Conservation (phyloP, 2,113 vertebrate species). For the Empidonax traillii region DNA sequence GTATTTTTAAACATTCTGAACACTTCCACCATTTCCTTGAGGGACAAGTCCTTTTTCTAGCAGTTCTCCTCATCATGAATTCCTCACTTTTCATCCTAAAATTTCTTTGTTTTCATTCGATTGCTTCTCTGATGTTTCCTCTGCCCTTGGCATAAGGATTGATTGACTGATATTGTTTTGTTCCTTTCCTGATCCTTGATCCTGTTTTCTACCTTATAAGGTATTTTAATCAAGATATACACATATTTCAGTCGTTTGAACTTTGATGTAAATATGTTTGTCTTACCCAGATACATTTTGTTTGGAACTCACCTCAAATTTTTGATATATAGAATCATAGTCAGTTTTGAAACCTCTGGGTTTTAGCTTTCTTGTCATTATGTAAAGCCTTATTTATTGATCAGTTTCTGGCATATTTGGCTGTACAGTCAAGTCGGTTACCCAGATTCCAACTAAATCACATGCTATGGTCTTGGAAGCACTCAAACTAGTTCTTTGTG, state of each 20-base stretch:
- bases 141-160: neutral
- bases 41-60: slow-evolving; percentile 3
- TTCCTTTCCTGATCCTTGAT: neutral
- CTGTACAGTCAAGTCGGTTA: neutral
- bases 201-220: neutral
- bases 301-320: neutral
- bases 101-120: neutral
- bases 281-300: neutral
- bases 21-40: slow-evolving; percentile 24
- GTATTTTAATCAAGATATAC: neutral
- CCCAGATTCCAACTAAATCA: neutral
- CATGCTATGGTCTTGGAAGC: neutral
- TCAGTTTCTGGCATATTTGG: neutral
- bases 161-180: neutral
- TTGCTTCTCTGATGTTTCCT: neutral
- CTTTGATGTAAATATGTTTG: neutral
- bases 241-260: neutral
- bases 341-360: neutral
- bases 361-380: neutral
- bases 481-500: neutral
- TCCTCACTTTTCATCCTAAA: neutral
- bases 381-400: neutral
- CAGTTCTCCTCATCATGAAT: neutral
- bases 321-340: neutral
- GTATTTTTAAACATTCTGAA: slow-evolving; percentile 52